Conservation (phyloP, 2,888 invertebrate species). For the Lumbricus terrestris region DNA sequence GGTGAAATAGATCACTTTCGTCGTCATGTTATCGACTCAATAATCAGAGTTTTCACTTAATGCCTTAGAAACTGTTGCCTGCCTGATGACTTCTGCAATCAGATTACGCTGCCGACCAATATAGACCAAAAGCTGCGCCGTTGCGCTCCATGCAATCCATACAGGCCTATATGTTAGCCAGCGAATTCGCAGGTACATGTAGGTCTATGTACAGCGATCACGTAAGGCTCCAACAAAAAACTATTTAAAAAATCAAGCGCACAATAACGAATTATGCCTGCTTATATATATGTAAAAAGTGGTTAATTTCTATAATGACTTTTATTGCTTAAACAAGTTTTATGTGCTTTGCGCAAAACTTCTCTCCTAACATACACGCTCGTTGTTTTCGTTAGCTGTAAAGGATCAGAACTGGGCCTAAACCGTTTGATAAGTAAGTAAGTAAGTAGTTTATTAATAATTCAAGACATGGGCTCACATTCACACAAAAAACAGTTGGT, state of each 20-base stretch:
- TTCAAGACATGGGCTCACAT: no score
- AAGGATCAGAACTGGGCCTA: not conserved
- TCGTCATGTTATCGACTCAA: not conserved
- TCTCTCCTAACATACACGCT: not conserved
- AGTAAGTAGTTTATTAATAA: no score
- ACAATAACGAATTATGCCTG: not conserved
- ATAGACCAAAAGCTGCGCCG: not conserved
- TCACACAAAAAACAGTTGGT: no score
- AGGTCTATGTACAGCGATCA: not conserved
- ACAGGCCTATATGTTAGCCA: not conserved
- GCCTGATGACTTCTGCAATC: not conserved
- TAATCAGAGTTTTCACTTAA: not conserved
- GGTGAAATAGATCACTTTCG: conserved; percentile 4
- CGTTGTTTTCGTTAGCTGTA: not conserved
- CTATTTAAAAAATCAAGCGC: not conserved
- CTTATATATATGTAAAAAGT: not conserved
- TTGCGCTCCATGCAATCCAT: not conserved
- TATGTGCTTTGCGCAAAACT: not conserved
- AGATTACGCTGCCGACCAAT: not conserved
- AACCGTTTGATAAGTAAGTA: no score
- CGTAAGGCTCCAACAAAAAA: not conserved
- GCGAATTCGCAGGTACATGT: not conserved
- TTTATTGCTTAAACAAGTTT: not conserved
- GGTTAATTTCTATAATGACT: no score
- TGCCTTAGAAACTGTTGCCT: not conserved